A percentile compares a stretch with the other conserved stretches of the same genome.
Conservation (phyloP, 2,113 vertebrate species). For the Sciurus niger region DNA sequence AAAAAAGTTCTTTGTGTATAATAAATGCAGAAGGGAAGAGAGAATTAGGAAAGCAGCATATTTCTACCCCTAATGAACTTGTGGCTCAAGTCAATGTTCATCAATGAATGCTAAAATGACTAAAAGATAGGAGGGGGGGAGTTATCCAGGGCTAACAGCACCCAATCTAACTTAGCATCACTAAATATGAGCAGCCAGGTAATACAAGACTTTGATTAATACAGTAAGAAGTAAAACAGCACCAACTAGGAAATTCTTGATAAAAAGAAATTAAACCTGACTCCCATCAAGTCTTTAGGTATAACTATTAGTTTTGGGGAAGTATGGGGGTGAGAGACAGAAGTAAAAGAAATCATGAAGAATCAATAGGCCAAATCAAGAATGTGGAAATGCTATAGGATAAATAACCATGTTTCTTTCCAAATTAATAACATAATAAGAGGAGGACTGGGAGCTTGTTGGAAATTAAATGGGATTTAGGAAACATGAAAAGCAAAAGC, state of each 20-base stretch:
- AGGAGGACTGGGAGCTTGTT: neutral
- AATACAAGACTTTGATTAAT: neutral
- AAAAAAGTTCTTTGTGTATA: neutral
- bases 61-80: neutral
- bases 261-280: constrained; percentile 22
- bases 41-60: constrained; percentile 21
- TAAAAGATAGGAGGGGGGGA: neutral
- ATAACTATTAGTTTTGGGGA: neutral
- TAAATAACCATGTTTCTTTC: neutral
- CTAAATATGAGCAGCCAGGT: neutral
- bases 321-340: neutral
- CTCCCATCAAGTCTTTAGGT: neutral
- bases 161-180: neutral
- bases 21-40: neutral
- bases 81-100: neutral
- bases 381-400: neutral
- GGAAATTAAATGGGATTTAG: constrained; percentile 49
- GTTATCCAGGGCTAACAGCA: neutral
- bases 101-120: neutral
- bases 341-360: neutral
- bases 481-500: constrained; percentile 6
- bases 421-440: neutral
- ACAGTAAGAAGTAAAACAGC: neutral
- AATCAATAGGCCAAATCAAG: neutral
- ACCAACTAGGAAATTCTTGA: neutral